Conservation (phyloP, 2,888 invertebrate species). For the Eulithis prunata region DNA sequence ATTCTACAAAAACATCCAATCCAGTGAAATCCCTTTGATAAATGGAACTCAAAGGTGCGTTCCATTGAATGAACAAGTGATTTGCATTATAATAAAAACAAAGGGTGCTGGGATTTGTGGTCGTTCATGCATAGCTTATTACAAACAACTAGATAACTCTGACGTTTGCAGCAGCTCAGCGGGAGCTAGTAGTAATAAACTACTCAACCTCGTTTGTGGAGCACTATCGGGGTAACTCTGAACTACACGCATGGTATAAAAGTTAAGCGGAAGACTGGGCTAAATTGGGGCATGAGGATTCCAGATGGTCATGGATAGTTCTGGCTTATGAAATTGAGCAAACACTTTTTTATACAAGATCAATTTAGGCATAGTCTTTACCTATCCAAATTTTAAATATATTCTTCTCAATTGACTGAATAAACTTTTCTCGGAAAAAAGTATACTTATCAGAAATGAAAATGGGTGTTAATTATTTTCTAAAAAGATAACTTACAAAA, state of each 20-base stretch:
- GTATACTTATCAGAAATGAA: too few species aligned
- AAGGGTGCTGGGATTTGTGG: conserved; percentile 32
- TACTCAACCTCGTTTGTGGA: conserved; percentile 4
- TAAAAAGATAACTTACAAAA: too few species aligned
- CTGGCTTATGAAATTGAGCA: too few species aligned
- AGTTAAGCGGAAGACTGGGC: background rate
- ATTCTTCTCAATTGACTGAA: too few species aligned
- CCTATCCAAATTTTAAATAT: too few species aligned
- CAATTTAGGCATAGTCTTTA: too few species aligned
- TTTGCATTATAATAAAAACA: conserved; percentile 53
- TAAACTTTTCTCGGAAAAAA: too few species aligned
- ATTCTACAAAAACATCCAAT: conserved; percentile 30
- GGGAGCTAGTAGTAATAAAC: conserved; percentile 4
- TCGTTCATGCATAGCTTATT: conserved; percentile 28
- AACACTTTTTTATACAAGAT: too few species aligned
- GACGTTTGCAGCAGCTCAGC: background rate
- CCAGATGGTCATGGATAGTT: too few species aligned
- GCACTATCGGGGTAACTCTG: background rate
- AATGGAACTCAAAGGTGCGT: conserved; percentile 42
- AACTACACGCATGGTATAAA: background rate
- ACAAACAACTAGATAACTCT: conserved; percentile 14
- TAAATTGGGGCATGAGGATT: too few species aligned
- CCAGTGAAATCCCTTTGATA: conserved; percentile 40
- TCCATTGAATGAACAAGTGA: conserved; percentile 47
- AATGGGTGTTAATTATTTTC: too few species aligned